Base-by-base conservation (phyloP, 2,888 invertebrate species). In the Linyphia triangularis region DNA sequence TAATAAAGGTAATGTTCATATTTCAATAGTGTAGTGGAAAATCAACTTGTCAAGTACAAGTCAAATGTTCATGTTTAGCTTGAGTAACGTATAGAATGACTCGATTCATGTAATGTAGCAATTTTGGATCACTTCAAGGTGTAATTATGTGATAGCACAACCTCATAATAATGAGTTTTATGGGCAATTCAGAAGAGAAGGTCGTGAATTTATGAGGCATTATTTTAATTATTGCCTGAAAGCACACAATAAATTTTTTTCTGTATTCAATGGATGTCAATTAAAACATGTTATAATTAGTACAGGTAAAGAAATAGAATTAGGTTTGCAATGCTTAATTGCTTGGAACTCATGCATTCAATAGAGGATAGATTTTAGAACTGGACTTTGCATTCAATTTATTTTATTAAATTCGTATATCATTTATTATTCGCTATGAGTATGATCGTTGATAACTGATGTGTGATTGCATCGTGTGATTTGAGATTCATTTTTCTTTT, bases 151-250 rank as follows among this genome's bases (percentile, higher is more conserved):
- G n/a, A n/a, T n/a, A n/a, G n/a, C n/a, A n/a, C n/a, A n/a, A n/a
- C n/a, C 30, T 61, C 22, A 9, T 77, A 63, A 40, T 40, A 22
- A 37, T 37, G 33, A 19, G 24, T 63, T 61, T 77, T 30, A 61
- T 40, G 40, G 37, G 61, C 10, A 33, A 24, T 77, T 61, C 37
- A 59, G 33, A 77, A 26, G 77, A 37, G 40, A 59, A 33, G 37
- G 7, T 33, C 63, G 24, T 30, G 59, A 37, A 63, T 63, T 77
- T 77, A 77, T 77, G 77, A 13, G 40, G 22, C 37, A 63, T 77
- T 77, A 33, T 77, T 40, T 40, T 77, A 61, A 77, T 63, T 61
- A 77, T 40, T 22, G 77, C 61, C 30, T 19, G 33, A 77, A 77
- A 30, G 61, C 33, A 37, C 26, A 16, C 63, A 57, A 26, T 77